A percentile compares a stretch with the other conserved stretches of the same genome.
phyloP scores from a whole-genome alignment of 1,140 invertebrate genomes.

The Hetaerina americana region DNA sequence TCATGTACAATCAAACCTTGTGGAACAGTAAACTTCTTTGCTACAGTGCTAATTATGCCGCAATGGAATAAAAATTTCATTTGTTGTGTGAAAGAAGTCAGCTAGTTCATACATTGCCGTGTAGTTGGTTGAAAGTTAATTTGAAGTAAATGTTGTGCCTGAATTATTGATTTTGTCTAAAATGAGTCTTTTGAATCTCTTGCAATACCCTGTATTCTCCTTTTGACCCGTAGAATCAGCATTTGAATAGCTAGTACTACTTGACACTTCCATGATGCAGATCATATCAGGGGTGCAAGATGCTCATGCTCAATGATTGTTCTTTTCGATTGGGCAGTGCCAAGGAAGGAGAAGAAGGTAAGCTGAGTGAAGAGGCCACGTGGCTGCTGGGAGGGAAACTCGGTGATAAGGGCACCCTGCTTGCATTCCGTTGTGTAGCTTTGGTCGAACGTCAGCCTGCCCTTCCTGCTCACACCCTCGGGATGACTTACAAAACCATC shows the following conservation, averaged over 20 bases:
- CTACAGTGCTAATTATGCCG: too few species aligned
- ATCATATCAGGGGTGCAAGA: neutral
- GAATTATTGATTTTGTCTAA: too few species aligned
- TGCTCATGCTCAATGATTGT: neutral
- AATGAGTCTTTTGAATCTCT: neutral
- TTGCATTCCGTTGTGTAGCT: constrained; percentile 15
- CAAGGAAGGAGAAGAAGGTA: neutral
- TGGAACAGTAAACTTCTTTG: too few species aligned
- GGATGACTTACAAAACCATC: constrained; percentile 65
- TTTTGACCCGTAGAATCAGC: too few species aligned
- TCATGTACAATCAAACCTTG: too few species aligned
- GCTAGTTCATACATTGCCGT: too few species aligned
- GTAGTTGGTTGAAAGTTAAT: too few species aligned
- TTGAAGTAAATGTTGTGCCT: too few species aligned
- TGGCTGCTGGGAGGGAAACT: constrained; percentile 12
- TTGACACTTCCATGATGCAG: neutral
- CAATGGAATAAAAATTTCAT: too few species aligned
- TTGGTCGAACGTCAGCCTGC: constrained; percentile 30
- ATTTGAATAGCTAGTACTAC: neutral
- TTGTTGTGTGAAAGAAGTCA: too few species aligned
- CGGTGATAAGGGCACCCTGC: constrained; percentile 10
- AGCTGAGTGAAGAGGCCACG: neutral
- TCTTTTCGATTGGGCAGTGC: neutral
- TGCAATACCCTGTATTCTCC: neutral
- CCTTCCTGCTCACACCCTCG: constrained; percentile 50